Evolutionary conservation across 2,113 vertebrate species (phyloP).

Genomic region (Sorex araneus): DNA sequence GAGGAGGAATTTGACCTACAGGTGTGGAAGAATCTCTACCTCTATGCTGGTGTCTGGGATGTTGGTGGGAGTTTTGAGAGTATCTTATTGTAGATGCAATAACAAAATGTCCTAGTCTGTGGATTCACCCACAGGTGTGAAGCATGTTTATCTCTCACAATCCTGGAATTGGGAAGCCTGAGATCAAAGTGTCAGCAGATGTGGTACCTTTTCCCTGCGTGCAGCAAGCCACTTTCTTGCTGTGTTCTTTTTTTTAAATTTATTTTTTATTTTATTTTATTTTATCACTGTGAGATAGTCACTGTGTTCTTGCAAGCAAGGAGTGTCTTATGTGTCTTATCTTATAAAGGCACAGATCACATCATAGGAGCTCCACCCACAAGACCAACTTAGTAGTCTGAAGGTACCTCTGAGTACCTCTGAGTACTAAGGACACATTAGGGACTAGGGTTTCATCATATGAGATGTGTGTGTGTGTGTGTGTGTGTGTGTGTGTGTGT

Average conservation of each 20-base stretch:
- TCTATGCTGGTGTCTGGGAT: neutral
- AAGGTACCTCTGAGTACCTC: neutral
- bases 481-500: no score
- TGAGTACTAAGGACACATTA: neutral
- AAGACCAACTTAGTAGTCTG: no score
- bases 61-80: neutral
- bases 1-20: neutral
- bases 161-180: neutral
- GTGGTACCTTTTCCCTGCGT: neutral
- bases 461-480: no score
- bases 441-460: neutral
- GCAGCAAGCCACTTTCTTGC: neutral
- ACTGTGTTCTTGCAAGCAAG: neutral
- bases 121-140: neutral
- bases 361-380: neutral
- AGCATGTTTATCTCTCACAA: neutral
- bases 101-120: neutral
- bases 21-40: neutral
- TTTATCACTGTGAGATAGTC: no score
- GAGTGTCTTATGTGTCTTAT: neutral
- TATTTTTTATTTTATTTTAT: no score
- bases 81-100: neutral
- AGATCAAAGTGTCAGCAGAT: neutral
- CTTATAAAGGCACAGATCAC: neutral
- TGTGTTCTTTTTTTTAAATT: no score